Conservation (phyloP, 2,797 vertebrate species). For the Poeciliopsis presidionis region DNA sequence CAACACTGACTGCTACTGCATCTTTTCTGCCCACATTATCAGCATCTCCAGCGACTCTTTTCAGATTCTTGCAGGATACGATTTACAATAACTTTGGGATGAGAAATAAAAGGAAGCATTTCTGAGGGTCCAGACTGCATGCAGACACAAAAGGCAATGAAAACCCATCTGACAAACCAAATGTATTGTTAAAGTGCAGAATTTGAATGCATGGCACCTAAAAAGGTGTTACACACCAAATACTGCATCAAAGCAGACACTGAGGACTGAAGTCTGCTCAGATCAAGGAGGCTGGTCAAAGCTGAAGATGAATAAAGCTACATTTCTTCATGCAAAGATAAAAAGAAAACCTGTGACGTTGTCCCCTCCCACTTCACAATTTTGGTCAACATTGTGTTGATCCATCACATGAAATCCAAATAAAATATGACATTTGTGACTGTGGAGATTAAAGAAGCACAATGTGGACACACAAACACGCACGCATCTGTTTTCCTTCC, state of each 20-base stretch:
- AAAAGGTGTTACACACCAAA: not conserved
- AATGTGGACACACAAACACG: not conserved
- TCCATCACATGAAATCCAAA: not conserved
- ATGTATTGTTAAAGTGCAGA: not conserved
- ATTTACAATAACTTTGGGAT: not conserved
- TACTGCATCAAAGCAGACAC: not conserved
- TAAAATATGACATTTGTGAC: not conserved
- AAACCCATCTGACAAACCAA: not conserved
- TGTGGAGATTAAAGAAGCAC: not conserved
- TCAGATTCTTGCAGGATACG: not conserved
- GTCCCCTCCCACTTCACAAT: not conserved
- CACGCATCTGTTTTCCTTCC: constrained; percentile 25
- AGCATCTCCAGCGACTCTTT: not conserved
- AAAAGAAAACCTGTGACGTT: not conserved
- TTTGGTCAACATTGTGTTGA: not conserved
- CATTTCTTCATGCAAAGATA: not conserved
- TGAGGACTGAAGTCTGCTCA: not conserved
- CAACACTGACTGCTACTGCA: not conserved
- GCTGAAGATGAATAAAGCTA: not conserved
- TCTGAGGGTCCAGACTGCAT: not conserved
- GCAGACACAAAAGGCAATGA: not conserved
- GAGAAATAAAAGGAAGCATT: not conserved
- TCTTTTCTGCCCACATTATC: not conserved
- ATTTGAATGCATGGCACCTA: not conserved
- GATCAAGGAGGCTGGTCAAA: not conserved